Evolutionary conservation across 2,797 vertebrate genomes (phyloP).

Genomic region (Novumbra hubbsi): DNA sequence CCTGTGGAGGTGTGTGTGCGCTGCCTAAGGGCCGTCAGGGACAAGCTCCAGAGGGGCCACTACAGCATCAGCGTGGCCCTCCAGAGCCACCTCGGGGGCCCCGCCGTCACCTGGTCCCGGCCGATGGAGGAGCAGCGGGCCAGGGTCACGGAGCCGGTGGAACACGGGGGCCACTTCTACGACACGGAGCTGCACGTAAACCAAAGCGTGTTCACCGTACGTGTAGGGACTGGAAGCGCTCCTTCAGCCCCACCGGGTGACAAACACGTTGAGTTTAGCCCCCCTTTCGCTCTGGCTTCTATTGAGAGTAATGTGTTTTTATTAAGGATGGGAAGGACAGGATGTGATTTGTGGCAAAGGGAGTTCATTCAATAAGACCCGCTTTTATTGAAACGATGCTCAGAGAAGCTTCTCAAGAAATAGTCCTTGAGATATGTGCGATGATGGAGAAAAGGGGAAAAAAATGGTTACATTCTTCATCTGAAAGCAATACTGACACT

Average conservation of each 20-base stretch:
- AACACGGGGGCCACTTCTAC: constrained; percentile 79
- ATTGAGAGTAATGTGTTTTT: constrained; percentile 45
- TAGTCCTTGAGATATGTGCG: constrained; percentile 21
- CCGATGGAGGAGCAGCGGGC: constrained; percentile 61
- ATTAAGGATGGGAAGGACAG: constrained; percentile 36
- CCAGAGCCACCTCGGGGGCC: constrained; percentile 73
- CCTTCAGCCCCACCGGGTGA: constrained; percentile 2
- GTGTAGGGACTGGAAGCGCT: constrained; percentile 3
- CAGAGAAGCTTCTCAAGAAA: constrained; percentile 30
- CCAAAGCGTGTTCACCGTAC: constrained; percentile 83
- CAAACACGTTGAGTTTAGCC: constrained; percentile 15
- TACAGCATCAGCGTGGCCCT: constrained; percentile 81
- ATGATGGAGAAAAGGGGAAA: constrained; percentile 19
- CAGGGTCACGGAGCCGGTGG: constrained; percentile 63
- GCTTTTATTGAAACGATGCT: constrained; percentile 33
- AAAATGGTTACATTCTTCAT: constrained; percentile 45
- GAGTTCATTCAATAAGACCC: constrained; percentile 36
- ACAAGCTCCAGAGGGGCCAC: constrained; percentile 84
- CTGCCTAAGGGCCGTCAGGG: constrained; percentile 83
- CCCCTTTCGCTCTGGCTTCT: constrained; percentile 1
- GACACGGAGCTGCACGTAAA: constrained; percentile 80
- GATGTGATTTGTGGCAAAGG: constrained; percentile 41
- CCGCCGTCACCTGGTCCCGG: constrained; percentile 56
- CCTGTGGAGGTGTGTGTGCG: constrained; percentile 77
- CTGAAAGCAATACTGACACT: constrained; percentile 54